These are phyloP conservation scores for Amblyjoppa proteus DNA, from an alignment of 2,888 invertebrate species.

Conservation along the genomic window DNA sequence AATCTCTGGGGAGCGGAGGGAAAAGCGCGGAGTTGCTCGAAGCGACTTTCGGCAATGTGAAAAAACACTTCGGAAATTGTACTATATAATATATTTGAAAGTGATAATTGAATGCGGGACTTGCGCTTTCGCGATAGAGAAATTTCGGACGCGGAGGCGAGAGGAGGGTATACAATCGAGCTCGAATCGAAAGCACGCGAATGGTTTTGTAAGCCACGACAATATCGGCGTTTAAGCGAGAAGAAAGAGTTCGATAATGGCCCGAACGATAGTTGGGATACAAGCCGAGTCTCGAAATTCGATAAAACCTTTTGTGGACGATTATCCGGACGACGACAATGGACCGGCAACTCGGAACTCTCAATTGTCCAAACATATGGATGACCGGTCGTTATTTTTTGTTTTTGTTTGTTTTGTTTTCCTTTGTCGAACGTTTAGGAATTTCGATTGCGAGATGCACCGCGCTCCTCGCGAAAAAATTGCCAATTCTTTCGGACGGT, in stretches of 20 bases:
- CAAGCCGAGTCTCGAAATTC: constrained; percentile 32
- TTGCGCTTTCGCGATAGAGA: constrained; percentile 46
- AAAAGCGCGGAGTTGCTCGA: constrained; percentile 40
- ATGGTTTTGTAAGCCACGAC: constrained; percentile 52
- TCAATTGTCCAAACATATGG: constrained; percentile 52
- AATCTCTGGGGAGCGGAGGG: neutral
- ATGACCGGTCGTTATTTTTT: constrained; percentile 54
- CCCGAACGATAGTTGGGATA: constrained; percentile 38
- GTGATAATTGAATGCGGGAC: constrained; percentile 38
- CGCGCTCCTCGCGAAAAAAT: constrained; percentile 13
- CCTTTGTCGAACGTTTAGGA: constrained; percentile 47
- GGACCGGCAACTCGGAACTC: constrained; percentile 38
- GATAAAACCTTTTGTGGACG: constrained; percentile 60
- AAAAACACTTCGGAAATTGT: constrained; percentile 54
- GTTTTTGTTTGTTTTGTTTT: constrained; percentile 39
- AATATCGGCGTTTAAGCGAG: constrained; percentile 54
- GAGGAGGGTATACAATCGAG: constrained; percentile 12
- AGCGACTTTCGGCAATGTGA: constrained; percentile 37
- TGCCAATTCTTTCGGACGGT: neutral
- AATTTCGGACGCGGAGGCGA: neutral
- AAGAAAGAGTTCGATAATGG: constrained; percentile 61
- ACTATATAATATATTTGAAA: constrained; percentile 38
- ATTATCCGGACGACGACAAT: constrained; percentile 62
- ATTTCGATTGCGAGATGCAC: constrained; percentile 25
- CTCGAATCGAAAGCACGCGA: constrained; percentile 53